Conservation (phyloP, 2,797 vertebrate species). For the Melanotaenia nigrans region DNA sequence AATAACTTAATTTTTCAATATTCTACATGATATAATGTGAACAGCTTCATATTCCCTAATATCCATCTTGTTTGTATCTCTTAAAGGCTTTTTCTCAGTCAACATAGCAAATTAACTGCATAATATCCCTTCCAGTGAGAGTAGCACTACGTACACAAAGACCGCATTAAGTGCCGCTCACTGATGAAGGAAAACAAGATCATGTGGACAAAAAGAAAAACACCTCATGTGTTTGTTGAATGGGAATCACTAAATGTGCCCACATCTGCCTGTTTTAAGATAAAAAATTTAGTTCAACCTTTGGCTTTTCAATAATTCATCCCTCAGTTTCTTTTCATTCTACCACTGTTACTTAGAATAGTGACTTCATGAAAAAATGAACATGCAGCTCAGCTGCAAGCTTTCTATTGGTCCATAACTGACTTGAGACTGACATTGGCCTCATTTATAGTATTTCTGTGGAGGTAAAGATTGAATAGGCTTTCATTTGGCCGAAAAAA, state of each 20-base stretch:
- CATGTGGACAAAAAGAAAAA: background rate
- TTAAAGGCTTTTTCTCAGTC: background rate
- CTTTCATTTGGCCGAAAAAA: background rate
- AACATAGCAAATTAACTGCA: background rate
- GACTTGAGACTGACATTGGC: constrained; percentile 3
- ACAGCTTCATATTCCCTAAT: background rate
- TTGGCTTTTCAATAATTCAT: constrained; percentile 58
- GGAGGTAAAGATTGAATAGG: background rate
- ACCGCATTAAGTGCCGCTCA: constrained; percentile 17
- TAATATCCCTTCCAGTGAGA: background rate
- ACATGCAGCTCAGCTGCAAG: constrained; percentile 17
- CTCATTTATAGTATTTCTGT: constrained; percentile 9
- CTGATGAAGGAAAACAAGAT: constrained; percentile 26
- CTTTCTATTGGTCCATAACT: constrained; percentile 7
- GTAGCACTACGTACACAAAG: background rate
- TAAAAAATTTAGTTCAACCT: constrained; percentile 38
- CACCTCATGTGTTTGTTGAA: background rate
- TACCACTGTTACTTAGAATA: constrained; percentile 49
- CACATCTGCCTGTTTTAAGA: constrained; percentile 17
- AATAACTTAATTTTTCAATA: background rate
- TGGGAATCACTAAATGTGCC: constrained; percentile 7
- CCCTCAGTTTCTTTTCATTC: constrained; percentile 27
- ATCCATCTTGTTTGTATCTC: background rate
- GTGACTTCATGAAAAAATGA: constrained; percentile 52
- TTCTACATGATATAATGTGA: background rate